Base-by-base conservation (phyloP, 2,888 invertebrate species). In the Lucinisca nassula region DNA sequence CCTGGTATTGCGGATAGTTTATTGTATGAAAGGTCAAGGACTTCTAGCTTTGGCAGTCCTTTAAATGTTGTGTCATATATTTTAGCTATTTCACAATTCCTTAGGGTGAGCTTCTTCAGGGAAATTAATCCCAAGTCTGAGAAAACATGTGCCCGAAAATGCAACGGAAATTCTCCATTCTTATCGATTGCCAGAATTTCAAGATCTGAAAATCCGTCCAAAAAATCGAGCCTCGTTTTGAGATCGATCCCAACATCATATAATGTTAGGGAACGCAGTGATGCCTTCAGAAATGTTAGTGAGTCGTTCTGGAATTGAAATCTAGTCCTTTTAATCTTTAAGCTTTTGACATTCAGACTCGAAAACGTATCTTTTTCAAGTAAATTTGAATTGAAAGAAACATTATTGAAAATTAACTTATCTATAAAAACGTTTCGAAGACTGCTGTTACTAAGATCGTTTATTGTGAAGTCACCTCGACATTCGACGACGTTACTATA, bases 21-120 rank as follows among this genome's bases (percentile, higher is more conserved):
- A 35, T 90, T 90, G 58, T 86, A 77, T 14, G 90, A 88, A n/a
- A 90, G 61, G 76, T 90, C 90, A 27, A 90, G 61, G 12, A 58
- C 61, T 82, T 86, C 86, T 32, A 90, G 67, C 27, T 77, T 79
- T 24, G 38, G 37, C 21, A 90, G 49, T 24, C 86, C 90, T 24
- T 73, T 49, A 21, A 90, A 80, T 8, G 86, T 72, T 10, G 40
- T 38, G 32, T 79, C 84, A 17, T 79, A 27, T 61, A 90, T 86
- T 35, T 73, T 79, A 6, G 84, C 84, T 35, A 90, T 88, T 73
- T 79, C 84, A 40, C 90, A 90, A 35, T 86, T 58, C 35, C 82
- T 58, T 4, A 90, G 37, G 0, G 84, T 86, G 6, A 90, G 78
- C 17, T 27, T 32, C 58, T 55, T 74, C 24, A 90, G 67, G 24